Evolutionary conservation across 2,113 vertebrate genomes (phyloP), one percentile per base, ranked within the genome.

Genomic region (Camelus bactrianus): DNA sequence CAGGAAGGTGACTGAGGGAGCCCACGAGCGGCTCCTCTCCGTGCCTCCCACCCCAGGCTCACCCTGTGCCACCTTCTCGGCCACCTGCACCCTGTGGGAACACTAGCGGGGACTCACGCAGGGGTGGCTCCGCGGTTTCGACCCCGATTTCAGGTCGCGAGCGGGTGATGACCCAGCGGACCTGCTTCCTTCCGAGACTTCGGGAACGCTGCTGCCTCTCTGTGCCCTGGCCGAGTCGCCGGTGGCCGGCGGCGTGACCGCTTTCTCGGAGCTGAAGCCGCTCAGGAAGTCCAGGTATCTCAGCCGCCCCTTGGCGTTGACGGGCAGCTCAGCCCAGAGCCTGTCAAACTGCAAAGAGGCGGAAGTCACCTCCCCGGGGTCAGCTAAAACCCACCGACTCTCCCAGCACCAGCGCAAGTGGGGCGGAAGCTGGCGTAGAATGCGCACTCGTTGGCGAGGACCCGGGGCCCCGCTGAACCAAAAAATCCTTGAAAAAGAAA

Each of bases 251-350:
- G 92, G 48, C 6, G 96, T 79, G 2, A 1, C 75, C 9, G 9
- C 16, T 8, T 54, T 64, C 79, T 96, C 97, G 0, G 30, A 16
- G 73, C 87, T 95, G 96, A 98, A 98, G 60, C 64, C 97, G 94
- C 96, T 98, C 91, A 99, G 97, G 91, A 99, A 98, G 48, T 99
- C 97, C 32, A 81, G 97, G 94, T 98, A 98, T 50, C 98, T 97
- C 89, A 99, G 92, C 70, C 58, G 89, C 7, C 98, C 98, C 80
- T 95, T 96, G 38, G 97, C 8, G 0, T 96, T 98, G 46, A 98
- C 85, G 0, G 98, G 98, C 83, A 98, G 96, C 42, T 95, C 91
- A 32, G 81, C 97, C 98, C 99, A 99, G 81, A 99, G 98, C 90
- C 97, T 97, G 95, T 99, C 98, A 95, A 99, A 99, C 98, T 99